Percentiles rank a stretch among this genome's conserved stretches.
These are phyloP conservation scores for Pristionchus fissidentatus DNA, from an alignment of 2,888 invertebrate genomes.

Conservation along the genomic window DNA sequence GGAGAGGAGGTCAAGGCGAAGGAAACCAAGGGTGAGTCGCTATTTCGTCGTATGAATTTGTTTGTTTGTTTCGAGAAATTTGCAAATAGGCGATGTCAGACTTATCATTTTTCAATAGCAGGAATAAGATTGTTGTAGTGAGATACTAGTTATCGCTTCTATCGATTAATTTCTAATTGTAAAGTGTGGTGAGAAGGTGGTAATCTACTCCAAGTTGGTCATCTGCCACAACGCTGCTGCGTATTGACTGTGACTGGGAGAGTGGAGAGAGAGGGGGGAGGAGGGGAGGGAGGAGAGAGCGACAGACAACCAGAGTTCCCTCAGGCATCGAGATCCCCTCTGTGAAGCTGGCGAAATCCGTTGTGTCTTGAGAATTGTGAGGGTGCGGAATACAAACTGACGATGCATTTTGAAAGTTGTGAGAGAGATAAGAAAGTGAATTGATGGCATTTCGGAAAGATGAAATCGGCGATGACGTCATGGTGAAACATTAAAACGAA, in stretches of 20 bases:
- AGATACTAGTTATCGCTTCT: no score
- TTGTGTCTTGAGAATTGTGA: not conserved
- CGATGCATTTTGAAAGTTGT: not conserved
- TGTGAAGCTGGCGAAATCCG: not conserved
- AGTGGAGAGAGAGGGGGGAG: not conserved
- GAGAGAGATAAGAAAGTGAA: not conserved
- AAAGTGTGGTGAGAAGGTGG: constrained; percentile 19
- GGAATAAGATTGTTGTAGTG: no score
- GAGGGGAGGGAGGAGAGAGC: not conserved
- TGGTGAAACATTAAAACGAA: no score
- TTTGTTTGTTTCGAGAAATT: no score
- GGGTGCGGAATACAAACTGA: no score
- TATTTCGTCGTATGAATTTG: no score
- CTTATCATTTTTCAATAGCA: constrained; percentile 1
- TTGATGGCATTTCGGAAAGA: no score
- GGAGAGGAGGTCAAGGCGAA: constrained; percentile 5
- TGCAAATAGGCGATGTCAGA: no score
- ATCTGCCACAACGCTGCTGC: not conserved
- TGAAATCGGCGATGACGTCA: no score
- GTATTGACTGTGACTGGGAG: constrained; percentile 21
- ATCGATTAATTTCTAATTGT: no score
- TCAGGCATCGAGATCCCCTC: not conserved
- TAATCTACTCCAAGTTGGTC: constrained; percentile 3
- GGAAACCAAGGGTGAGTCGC: constrained; percentile 1
- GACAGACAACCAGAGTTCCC: not conserved